Percentiles rank a stretch among this genome's conserved stretches.
Conservation (phyloP, 1,140 invertebrate genomes). For the Apis laboriosa region DNA sequence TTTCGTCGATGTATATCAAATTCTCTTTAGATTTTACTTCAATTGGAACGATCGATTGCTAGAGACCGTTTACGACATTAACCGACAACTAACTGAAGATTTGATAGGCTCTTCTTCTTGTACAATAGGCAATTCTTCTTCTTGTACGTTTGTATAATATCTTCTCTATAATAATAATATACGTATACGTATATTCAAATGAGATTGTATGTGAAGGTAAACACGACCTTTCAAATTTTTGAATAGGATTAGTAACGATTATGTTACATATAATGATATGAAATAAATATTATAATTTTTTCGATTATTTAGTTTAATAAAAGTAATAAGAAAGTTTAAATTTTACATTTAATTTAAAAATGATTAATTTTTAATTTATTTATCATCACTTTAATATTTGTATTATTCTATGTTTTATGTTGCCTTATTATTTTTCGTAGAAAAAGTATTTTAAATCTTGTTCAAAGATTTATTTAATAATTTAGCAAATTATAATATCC, state of each 20-base stretch:
- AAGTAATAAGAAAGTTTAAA: not conserved
- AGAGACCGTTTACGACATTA: conserved; percentile 46
- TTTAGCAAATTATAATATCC: not conserved
- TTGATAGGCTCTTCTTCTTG: conserved; percentile 7
- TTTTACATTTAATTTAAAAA: not conserved
- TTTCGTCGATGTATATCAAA: not conserved
- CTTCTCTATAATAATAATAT: not conserved
- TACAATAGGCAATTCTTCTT: not conserved
- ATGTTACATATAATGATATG: not conserved
- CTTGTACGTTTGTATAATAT: too few species aligned
- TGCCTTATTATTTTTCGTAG: not conserved
- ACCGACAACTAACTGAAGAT: conserved; percentile 41
- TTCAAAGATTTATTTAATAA: not conserved
- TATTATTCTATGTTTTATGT: too few species aligned
- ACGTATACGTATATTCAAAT: not conserved
- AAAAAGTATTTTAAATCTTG: not conserved
- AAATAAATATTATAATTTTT: not conserved
- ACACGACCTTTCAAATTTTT: conserved; percentile 52
- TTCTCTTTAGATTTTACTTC: not conserved
- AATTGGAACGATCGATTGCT: conserved; percentile 6
- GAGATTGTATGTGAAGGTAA: conserved; percentile 31
- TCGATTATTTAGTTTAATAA: not conserved
- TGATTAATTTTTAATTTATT: not conserved
- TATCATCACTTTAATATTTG: too few species aligned
- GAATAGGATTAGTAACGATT: not conserved